Conservation (phyloP, 2,888 invertebrate species). For the Dinocampus coccinellae region DNA sequence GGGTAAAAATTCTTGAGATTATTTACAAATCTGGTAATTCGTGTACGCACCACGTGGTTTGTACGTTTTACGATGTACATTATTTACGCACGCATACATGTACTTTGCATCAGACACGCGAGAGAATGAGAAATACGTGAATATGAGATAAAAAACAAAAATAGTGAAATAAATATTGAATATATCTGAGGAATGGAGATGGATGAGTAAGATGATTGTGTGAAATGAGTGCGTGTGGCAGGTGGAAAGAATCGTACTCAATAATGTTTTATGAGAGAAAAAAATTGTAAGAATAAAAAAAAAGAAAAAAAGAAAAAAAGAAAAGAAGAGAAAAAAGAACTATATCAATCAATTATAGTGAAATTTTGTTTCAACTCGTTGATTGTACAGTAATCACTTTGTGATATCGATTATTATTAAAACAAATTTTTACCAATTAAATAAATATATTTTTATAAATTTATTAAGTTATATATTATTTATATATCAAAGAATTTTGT, state of each 20-base stretch:
- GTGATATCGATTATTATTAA: too few species aligned
- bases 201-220: too few species aligned
- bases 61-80: neutral
- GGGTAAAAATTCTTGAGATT: neutral
- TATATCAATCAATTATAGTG: too few species aligned
- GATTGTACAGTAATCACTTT: too few species aligned
- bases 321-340: too few species aligned
- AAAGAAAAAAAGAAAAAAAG: neutral
- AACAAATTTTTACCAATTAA: too few species aligned
- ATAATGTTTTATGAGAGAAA: neutral
- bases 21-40: neutral
- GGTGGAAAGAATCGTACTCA: conserved; percentile 22
- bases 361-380: too few species aligned
- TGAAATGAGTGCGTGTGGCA: too few species aligned
- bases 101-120: conserved; percentile 10
- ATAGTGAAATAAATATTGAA: conserved; percentile 17
- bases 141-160: neutral
- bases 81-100: neutral
- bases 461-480: too few species aligned
- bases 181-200: neutral
- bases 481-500: too few species aligned
- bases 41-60: neutral
- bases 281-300: neutral
- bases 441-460: too few species aligned
- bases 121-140: neutral